Percentiles rank a stretch among this genome's conserved stretches.
Conservation (phyloP, 2,113 vertebrate genomes). For the Diadophis punctatus region DNA sequence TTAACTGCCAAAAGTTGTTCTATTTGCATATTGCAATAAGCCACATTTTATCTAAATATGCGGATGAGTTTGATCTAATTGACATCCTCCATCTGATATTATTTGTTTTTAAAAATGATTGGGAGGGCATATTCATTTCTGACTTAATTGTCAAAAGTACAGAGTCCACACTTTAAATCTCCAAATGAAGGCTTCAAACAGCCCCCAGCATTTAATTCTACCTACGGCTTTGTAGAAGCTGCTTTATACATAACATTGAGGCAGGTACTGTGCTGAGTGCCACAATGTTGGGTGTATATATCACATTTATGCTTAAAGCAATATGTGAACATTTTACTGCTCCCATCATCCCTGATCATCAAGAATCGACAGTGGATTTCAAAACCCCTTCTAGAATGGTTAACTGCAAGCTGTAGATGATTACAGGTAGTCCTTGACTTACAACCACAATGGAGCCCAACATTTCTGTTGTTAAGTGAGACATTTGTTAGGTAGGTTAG, state of each 20-base stretch:
- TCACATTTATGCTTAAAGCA: not conserved
- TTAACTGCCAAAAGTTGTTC: not conserved
- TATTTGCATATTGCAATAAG: not conserved
- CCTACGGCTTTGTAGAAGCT: not conserved
- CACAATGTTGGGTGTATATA: not conserved
- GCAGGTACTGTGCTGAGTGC: not conserved
- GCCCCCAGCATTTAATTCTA: not conserved
- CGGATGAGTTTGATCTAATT: not conserved
- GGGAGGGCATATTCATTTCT: not conserved
- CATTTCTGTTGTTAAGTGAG: too few relatives aligned
- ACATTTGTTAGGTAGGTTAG: too few relatives aligned
- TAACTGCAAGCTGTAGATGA: not conserved
- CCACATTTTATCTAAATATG: not conserved
- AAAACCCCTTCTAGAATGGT: not conserved
- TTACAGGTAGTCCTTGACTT: too few relatives aligned
- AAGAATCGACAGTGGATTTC: not conserved
- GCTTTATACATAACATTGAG: not conserved
- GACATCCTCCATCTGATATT: not conserved
- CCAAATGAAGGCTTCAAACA: not conserved
- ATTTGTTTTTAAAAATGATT: not conserved
- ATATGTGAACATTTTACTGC: not conserved
- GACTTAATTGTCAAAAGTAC: not conserved
- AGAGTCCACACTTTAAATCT: not conserved
- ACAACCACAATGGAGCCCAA: too few relatives aligned
- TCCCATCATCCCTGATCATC: not conserved